These are phyloP conservation scores for Metellina segmentata DNA, from an alignment of 2,888 invertebrate species.

Conservation along the genomic window DNA sequence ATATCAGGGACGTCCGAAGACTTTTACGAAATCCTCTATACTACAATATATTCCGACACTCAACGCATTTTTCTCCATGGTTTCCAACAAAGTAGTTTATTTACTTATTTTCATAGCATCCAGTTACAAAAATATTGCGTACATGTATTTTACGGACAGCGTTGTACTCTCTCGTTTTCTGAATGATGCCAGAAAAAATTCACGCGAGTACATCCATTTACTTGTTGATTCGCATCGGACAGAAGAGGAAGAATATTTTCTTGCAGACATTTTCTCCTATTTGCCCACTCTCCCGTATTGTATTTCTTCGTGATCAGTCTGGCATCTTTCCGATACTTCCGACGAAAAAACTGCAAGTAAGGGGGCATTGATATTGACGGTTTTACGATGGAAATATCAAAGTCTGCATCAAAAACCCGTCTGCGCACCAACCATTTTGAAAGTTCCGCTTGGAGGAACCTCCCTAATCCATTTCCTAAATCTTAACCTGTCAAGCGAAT, in stretches of 20 bases:
- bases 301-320: constrained; percentile 19
- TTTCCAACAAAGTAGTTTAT: neutral
- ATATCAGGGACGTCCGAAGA: neutral
- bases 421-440: neutral
- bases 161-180: neutral
- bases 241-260: neutral
- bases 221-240: neutral
- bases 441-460: constrained; percentile 16
- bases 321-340: constrained; percentile 42
- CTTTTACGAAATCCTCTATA: neutral
- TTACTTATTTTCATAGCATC: neutral
- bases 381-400: neutral
- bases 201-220: constrained; percentile 1
- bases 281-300: neutral
- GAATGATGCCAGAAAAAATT: neutral
- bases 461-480: constrained; percentile 47
- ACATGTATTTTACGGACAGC: neutral
- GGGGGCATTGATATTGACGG: neutral
- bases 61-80: neutral
- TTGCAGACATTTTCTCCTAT: neutral
- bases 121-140: neutral
- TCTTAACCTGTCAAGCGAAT: constrained; percentile 21
- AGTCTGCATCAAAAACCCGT: neutral
- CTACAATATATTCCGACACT: neutral
- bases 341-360: neutral